Percentiles rank a stretch among this genome's conserved stretches.
Evolutionary conservation across 2,888 invertebrate species (phyloP).

Genomic region (Diabrotica balteata): DNA sequence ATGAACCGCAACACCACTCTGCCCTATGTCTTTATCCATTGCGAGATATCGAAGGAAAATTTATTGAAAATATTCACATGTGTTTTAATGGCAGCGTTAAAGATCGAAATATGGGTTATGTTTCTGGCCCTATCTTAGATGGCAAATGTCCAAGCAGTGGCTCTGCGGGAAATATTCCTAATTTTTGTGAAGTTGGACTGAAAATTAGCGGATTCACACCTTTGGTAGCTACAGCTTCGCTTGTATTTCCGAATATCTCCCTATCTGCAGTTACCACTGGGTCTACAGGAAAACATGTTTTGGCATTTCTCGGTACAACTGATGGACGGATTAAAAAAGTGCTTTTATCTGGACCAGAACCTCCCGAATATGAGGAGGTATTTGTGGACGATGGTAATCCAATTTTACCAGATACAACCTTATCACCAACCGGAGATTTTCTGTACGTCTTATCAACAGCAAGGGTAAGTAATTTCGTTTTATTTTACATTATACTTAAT

Average conservation of each 20-base stretch:
- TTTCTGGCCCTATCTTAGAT: slow-evolving; percentile 89
- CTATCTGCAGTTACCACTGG: slow-evolving; percentile 87
- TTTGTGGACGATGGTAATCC: slow-evolving; percentile 79
- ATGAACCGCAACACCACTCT: slow-evolving; percentile 82
- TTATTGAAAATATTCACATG: slow-evolving; percentile 96
- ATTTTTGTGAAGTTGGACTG: slow-evolving; percentile 90
- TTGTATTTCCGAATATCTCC: slow-evolving; percentile 80
- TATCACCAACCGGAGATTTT: slow-evolving; percentile 84
- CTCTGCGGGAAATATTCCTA: slow-evolving; percentile 87
- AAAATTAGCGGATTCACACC: slow-evolving; percentile 91
- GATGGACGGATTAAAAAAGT: slow-evolving; percentile 88
- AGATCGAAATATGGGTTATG: slow-evolving; percentile 90
- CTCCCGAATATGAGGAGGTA: slow-evolving; percentile 87
- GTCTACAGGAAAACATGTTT: slow-evolving; percentile 88
- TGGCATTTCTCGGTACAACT: slow-evolving; percentile 91
- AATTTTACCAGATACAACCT: slow-evolving; percentile 85
- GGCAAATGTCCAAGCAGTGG: slow-evolving; percentile 90
- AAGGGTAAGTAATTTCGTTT: slow-evolving; percentile 63
- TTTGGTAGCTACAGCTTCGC: slow-evolving; percentile 77
- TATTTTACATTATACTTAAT: not conserved
- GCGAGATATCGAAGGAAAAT: slow-evolving; percentile 88
- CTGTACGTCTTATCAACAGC: slow-evolving; percentile 84
- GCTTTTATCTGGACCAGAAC: slow-evolving; percentile 73
- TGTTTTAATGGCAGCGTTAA: slow-evolving; percentile 95
- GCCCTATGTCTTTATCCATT: slow-evolving; percentile 94